These are phyloP conservation scores for Lepidurus packardi DNA, from an alignment of 1,140 invertebrate species.

Conservation along the genomic window DNA sequence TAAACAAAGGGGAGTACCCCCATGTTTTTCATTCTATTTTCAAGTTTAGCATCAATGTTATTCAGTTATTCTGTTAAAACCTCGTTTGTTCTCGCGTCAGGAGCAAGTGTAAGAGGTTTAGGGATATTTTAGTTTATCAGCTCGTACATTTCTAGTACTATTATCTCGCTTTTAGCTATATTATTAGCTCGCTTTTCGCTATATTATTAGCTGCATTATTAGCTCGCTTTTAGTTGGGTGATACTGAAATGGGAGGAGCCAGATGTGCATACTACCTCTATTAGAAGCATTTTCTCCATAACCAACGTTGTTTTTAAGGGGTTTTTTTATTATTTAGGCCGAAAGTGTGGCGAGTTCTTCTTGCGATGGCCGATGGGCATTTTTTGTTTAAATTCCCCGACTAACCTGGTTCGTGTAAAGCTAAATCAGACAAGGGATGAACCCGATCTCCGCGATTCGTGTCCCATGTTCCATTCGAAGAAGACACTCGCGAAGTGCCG, in stretches of 20 bases:
- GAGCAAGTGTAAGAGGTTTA: neutral
- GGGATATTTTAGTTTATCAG: neutral
- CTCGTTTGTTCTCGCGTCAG: neutral
- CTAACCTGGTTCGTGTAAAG: constrained; percentile 34
- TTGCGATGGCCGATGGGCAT: neutral
- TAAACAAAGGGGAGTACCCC: constrained; percentile 4
- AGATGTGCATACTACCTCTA: constrained; percentile 10
- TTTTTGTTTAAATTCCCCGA: neutral
- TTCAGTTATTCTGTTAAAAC: neutral
- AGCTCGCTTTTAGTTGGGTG: neutral
- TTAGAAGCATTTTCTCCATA: neutral
- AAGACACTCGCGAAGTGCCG: neutral
- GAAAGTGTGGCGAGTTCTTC: neutral
- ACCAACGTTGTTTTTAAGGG: neutral
- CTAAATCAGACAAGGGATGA: constrained; percentile 32
- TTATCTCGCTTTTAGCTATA: too few species aligned
- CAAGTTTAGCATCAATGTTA: neutral
- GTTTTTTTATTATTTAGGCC: constrained; percentile 15
- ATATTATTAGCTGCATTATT: too few species aligned
- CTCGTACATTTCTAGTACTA: neutral
- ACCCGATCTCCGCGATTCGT: constrained; percentile 23
- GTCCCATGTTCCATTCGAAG: neutral
- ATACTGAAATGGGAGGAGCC: neutral
- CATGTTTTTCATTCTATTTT: too few species aligned
- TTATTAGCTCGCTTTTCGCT: neutral